Conservation (phyloP, 2,797 vertebrate genomes). For the Sebastes taczanowskii region DNA sequence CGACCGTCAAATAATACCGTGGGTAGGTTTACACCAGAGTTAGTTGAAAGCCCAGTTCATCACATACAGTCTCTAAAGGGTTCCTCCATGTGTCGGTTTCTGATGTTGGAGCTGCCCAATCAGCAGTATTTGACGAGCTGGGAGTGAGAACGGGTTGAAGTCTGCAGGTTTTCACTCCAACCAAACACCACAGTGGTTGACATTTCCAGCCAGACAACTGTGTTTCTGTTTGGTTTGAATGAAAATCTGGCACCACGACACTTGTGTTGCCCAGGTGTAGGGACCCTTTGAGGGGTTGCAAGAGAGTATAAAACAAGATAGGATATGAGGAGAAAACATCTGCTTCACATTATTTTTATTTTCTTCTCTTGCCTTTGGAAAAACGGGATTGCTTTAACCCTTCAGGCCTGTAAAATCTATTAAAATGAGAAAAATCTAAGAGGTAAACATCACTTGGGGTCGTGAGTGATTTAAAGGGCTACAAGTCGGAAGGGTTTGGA, state of each 20-base stretch:
- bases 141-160: too few species aligned
- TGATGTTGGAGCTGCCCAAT: too few species aligned
- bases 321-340: background rate
- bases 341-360: background rate
- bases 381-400: background rate
- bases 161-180: conserved; percentile 17
- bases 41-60: too few species aligned
- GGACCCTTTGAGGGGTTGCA: background rate
- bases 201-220: conserved; percentile 21
- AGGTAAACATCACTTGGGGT: conserved; percentile 5
- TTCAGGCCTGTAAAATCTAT: background rate
- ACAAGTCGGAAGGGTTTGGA: conserved; percentile 5
- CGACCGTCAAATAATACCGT: too few species aligned
- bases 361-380: background rate
- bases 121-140: too few species aligned
- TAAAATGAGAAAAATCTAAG: background rate
- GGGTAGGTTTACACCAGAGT: too few species aligned
- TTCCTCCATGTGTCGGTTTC: too few species aligned
- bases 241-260: background rate
- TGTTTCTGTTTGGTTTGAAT: conserved; percentile 7
- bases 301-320: background rate
- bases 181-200: conserved; percentile 29
- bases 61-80: too few species aligned
- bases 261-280: background rate
- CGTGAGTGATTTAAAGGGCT: conserved; percentile 29